Percentiles rank a stretch among this genome's conserved stretches.
These are phyloP conservation scores for Eristalinus sepulchralis DNA, from an alignment of 2,888 invertebrate species.

Conservation along the genomic window DNA sequence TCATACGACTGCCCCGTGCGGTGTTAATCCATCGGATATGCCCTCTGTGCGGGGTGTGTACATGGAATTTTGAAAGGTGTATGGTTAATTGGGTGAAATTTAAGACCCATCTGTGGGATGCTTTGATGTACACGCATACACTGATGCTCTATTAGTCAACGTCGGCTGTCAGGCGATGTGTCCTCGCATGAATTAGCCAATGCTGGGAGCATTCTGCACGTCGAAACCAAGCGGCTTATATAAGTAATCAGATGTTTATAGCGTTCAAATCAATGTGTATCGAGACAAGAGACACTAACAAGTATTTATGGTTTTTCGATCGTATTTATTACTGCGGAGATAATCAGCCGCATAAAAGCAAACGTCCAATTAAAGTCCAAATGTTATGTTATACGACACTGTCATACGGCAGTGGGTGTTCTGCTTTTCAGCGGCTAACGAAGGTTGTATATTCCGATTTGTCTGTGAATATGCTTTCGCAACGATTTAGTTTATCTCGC, in stretches of 20 bases:
- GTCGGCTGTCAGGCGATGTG: neutral
- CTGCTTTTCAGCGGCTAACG: too few species aligned
- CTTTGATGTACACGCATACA: conserved; percentile 24
- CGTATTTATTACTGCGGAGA: neutral
- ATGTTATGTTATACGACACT: too few species aligned
- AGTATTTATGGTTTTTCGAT: conserved; percentile 4
- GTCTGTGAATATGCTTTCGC: too few species aligned
- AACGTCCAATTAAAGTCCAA: neutral
- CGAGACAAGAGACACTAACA: conserved; percentile 1
- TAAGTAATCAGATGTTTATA: neutral
- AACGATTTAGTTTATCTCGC: too few species aligned
- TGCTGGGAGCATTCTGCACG: neutral
- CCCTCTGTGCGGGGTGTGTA: neutral
- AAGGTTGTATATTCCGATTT: too few species aligned
- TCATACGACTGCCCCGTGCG: neutral
- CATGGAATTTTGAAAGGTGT: conserved; percentile 26
- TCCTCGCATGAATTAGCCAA: conserved; percentile 22
- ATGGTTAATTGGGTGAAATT: conserved; percentile 38
- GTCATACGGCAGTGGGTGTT: too few species aligned
- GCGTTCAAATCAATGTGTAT: neutral
- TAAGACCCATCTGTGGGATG: conserved; percentile 25
- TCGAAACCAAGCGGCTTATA: neutral
- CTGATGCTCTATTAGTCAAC: neutral
- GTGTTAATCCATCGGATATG: neutral
- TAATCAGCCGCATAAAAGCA: neutral